phyloP scores from a whole-genome alignment of 2,797 vertebrate genomes.

The Gymnothorax javanicus region DNA sequence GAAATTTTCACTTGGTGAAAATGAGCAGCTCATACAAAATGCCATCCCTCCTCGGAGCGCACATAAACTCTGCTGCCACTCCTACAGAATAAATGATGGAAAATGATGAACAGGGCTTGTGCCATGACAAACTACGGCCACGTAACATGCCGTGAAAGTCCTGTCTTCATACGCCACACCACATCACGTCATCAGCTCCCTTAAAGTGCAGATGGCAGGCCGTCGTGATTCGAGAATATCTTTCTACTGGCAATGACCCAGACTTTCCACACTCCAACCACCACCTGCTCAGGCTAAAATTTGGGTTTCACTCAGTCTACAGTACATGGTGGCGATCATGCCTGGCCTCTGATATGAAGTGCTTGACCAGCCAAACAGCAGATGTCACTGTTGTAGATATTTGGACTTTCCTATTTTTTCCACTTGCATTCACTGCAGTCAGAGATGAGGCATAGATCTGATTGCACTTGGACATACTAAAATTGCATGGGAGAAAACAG shows the following conservation, averaged over 20 bases:
- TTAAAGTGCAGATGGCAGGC: neutral
- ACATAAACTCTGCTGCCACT: neutral
- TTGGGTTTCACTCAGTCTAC: neutral
- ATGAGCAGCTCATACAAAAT: neutral
- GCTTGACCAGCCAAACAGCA: neutral
- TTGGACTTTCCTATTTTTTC: neutral
- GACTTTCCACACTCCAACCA: neutral
- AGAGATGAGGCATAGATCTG: neutral
- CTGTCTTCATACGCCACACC: neutral
- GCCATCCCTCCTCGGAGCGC: neutral
- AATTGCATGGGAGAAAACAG: neutral
- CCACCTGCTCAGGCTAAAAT: neutral
- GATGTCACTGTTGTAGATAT: slow-evolving; percentile 1
- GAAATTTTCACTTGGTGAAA: neutral
- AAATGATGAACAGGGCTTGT: neutral
- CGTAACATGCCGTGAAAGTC: neutral
- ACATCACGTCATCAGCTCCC: neutral
- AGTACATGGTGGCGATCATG: neutral
- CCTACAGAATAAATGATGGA: neutral
- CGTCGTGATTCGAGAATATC: neutral
- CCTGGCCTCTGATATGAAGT: neutral
- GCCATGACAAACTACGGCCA: neutral
- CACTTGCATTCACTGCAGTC: neutral
- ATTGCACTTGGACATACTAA: neutral
- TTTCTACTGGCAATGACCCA: neutral